Base-by-base conservation (phyloP, 2,113 vertebrate species). In the Cavia aperea region DNA sequence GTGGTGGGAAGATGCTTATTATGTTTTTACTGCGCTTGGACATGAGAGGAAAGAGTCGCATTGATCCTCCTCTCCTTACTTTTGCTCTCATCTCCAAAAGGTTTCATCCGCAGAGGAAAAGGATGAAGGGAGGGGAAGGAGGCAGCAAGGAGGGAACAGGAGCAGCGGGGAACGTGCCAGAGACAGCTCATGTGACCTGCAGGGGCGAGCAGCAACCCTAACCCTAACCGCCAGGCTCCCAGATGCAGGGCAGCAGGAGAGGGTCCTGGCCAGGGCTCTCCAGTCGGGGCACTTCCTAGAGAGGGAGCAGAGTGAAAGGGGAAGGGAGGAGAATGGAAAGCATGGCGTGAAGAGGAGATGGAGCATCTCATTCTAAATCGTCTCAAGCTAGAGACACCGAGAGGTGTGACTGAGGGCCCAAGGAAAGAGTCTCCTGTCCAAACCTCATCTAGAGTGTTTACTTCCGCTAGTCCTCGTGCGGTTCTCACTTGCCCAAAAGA, bases 1-100 rank as follows among this genome's bases (percentile, higher is more conserved):
- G 2, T 4, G 75, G 83, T 7, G 82, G 84, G 78, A 95, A 91
- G 83, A 91, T 77, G 46, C 39, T 93, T 84, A 62, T 92, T 91
- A 60, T 49, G 75, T 66, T 86, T 93, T 77, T 31, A 51, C 88
- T 94, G 54, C 54, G 58, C 83, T 88, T 66, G 43, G 79, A 70
- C 68, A 54, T 73, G 73, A 88, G 43, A 13, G 16, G 29, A 72
- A 58, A n/a, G 51, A 21, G 31, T 18, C 16, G 10, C 19, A 5
- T 18, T 43, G 51, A 39, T 58, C 31, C 0, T 46, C 62, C 26
- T 39, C 19, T 23, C 39, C 62, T 86, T 39, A 39, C 66, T 62
- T 58, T n/a, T 7, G 29, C n/a, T 49, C 15, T 26, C 29, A 31
- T 16, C 54, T 49, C 33, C 54, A 49, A n/a, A 62, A 54, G 43